phyloP scores from a whole-genome alignment of 1,140 invertebrate species.

The Drosophila sp. region DNA sequence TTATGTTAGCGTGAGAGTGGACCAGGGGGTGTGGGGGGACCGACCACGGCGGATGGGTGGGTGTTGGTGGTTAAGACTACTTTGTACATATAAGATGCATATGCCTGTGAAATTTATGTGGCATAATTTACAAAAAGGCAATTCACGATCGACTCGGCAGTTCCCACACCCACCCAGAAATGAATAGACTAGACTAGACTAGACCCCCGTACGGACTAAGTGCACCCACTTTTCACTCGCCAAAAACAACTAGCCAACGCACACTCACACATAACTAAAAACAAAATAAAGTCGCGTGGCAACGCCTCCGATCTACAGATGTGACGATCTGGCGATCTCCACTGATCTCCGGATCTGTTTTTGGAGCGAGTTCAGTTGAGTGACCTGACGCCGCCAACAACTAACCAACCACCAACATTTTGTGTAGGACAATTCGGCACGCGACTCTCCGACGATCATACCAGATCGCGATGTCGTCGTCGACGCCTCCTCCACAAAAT shows the following conservation, averaged over 20 bases:
- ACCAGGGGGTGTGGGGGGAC: background rate
- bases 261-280: slow-evolving; percentile 7
- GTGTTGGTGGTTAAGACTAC: slow-evolving; percentile 41
- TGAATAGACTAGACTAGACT: slow-evolving; percentile 33
- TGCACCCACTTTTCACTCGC: slow-evolving; percentile 49
- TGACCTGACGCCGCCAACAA: slow-evolving; percentile 51
- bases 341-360: slow-evolving; percentile 43
- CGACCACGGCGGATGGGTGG: slow-evolving; percentile 1
- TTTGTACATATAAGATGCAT: slow-evolving; percentile 31
- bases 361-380: slow-evolving; percentile 71
- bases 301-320: slow-evolving; percentile 62
- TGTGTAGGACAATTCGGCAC: slow-evolving; percentile 75
- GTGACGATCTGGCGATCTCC: slow-evolving; percentile 10
- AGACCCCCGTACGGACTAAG: slow-evolving; percentile 38
- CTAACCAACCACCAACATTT: slow-evolving; percentile 12
- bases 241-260: slow-evolving; percentile 40
- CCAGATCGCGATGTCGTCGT: slow-evolving; percentile 46
- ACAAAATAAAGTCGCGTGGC: slow-evolving; percentile 50
- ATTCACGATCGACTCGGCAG: slow-evolving; percentile 28
- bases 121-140: slow-evolving; percentile 55
- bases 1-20: slow-evolving; percentile 31
- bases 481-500: slow-evolving; percentile 52
- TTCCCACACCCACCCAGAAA: slow-evolving; percentile 65
- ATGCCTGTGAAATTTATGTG: slow-evolving; percentile 62
- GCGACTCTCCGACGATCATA: slow-evolving; percentile 48